Evolutionary conservation across 2,888 invertebrate species (phyloP), one percentile per base, ranked within the genome.

Genomic region (Dryocosmus kuriphilus): DNA sequence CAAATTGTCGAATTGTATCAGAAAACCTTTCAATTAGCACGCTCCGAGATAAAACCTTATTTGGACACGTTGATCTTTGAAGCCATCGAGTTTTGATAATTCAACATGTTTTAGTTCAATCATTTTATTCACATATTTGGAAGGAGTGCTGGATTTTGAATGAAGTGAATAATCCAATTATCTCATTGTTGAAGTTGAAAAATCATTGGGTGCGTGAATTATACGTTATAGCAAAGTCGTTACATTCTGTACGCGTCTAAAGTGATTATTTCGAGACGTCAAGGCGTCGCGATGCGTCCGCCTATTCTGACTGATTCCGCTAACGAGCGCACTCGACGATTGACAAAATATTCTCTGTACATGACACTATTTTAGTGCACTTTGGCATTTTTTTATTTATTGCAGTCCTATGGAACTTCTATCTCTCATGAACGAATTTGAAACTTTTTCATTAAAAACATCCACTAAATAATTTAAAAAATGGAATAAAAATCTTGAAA

Each of bases 321-420:
- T 90, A 90, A 90, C 88, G 90, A 89, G 89, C 88, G 76, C 61
- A 80, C 77, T 81, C 80, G 90, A 89, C 86, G 90, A 90, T 90
- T 90, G 90, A 90, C 90, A 85, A 88, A 89, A 88, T 89, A 90
- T 90, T 89, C 88, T 71, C 71, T 30, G 71, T 51, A 71, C 41
- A 46, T 67, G 67, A 46, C 67, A 67, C 46, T 32, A 71, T 19
- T 30, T 51, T 4, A 24, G 67, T 67, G 19, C 16, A 41, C 75
- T 77, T 63, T 74, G 24, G 74, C 38, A 62, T 22, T 51, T n/a
- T 51, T 51, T 3, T n/a, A n/a, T 22, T 8, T 51, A 22, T 51
- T n/a, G n/a, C 38, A 11, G 38, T 1, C 38, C 1, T 9, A 38
- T 38, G 11, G 6, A 51, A 51, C 46, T 51, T 14, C 19, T 51